phyloP scores from a whole-genome alignment of 2,797 vertebrate species.

The Hippocampus kuda region DNA sequence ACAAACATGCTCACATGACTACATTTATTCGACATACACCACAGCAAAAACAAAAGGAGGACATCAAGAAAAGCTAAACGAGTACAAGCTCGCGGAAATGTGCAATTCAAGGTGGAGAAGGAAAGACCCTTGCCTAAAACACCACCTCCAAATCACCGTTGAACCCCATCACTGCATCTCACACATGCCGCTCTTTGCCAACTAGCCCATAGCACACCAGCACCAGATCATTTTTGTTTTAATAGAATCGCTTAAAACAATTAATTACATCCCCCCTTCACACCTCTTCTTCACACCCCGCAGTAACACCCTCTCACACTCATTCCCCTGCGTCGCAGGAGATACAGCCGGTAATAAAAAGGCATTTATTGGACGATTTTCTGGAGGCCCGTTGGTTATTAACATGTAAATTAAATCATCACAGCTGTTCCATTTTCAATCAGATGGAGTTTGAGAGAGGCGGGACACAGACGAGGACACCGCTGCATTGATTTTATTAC shows the following conservation, averaged over 20 bases:
- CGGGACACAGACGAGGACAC: constrained; percentile 75
- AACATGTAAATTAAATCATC: constrained; percentile 99
- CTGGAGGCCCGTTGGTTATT: constrained; percentile 99
- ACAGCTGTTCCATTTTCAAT: constrained; percentile 99
- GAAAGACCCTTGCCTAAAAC: constrained; percentile 19
- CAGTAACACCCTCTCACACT: constrained; percentile 36
- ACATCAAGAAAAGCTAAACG: constrained; percentile 47
- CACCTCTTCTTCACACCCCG: constrained; percentile 31
- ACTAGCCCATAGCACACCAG: constrained; percentile 71
- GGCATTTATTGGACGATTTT: constrained; percentile 95
- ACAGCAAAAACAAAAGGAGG: constrained; percentile 35
- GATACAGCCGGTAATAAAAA: constrained; percentile 95
- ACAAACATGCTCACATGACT: constrained; percentile 8
- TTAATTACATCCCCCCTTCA: constrained; percentile 80
- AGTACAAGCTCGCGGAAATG: constrained; percentile 44
- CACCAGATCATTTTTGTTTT: constrained; percentile 96
- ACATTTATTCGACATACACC: constrained; percentile 29
- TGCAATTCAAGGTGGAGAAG: constrained; percentile 39
- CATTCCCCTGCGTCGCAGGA: constrained; percentile 76
- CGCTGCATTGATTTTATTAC: constrained; percentile 86
- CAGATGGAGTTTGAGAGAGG: constrained; percentile 85
- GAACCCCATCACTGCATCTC: constrained; percentile 25
- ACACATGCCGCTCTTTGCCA: constrained; percentile 52
- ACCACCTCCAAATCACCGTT: constrained; percentile 16
- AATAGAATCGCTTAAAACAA: constrained; percentile 99